Evolutionary conservation across 2,113 vertebrate genomes (phyloP), one percentile per base, ranked within the genome.

Genomic region (Geococcyx californianus): DNA sequence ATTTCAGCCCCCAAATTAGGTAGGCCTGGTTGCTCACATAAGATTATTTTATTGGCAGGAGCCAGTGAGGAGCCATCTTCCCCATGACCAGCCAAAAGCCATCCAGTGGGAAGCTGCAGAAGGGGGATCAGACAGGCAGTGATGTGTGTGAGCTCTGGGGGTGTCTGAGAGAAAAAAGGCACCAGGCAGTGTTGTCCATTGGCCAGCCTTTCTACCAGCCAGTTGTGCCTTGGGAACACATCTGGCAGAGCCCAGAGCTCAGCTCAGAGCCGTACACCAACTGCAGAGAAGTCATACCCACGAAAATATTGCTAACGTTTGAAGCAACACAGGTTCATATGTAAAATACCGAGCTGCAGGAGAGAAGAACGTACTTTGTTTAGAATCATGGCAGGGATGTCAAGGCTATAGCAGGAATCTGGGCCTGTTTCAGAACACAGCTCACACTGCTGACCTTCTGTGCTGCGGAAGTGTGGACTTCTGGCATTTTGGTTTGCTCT

Each of bases 151-250:
- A 84, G 14, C 20, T 70, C 31, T 72, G 17, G 17, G 9, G 23
- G 42, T 31, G 16, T 60, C 63, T 1, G 1, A 63, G 49, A 63
- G 29, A 42, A 40, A 84, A 63, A 44, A 17, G 11, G 44, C 33
- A 42, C 26, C 19, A 12, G 1, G 1, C 8, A 34, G 15, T 9
- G 47, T 33, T 54, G 20, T 25, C 25, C 11, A 14, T 5, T 23
- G 7, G 15, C 10, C 36, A 54, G 29, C 26, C 59, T 59, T 20
- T 31, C n/a, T 79, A 13, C 14, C 1, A 0, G 26, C 26, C 8
- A 0, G 29, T 38, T 56, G 14, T 34, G 33, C 40, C 6, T 5
- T 24, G 18, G 17, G 13, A 42, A 40, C 1, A 3, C 1, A 1
- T 59, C 63, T 4, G 4, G 58, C 23, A 25, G 49, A 73, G 38